Percentiles rank a stretch among this genome's conserved stretches.
phyloP scores from a whole-genome alignment of 2,888 invertebrate species.

The Xylophagus ater region DNA sequence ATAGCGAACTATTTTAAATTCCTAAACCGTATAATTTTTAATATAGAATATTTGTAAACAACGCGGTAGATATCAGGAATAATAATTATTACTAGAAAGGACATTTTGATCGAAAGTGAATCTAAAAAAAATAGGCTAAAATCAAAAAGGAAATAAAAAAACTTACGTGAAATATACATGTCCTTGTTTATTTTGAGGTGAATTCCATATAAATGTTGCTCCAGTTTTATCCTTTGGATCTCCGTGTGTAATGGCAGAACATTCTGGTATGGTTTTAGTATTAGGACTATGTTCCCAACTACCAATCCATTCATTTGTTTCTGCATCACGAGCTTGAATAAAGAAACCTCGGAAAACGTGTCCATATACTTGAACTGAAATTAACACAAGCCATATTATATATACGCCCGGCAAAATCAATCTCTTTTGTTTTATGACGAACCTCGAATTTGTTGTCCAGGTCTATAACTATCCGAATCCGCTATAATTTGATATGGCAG shows the following conservation, averaged over 20 bases:
- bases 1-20: too few relatives aligned
- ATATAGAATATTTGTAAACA: too few relatives aligned
- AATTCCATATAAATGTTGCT: slow-evolving; percentile 63
- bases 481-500: slow-evolving; percentile 60
- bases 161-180: slow-evolving; percentile 75
- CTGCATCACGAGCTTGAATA: slow-evolving; percentile 64
- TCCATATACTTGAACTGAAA: slow-evolving; percentile 29
- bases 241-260: slow-evolving; percentile 67
- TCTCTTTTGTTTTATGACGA: too few relatives aligned
- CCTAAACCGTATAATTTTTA: too few relatives aligned
- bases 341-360: slow-evolving; percentile 71
- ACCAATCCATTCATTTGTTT: slow-evolving; percentile 64
- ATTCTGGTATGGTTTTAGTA: slow-evolving; percentile 66
- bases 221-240: slow-evolving; percentile 62
- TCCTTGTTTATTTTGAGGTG: slow-evolving; percentile 54
- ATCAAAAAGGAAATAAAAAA: too few relatives aligned
- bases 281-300: slow-evolving; percentile 61
- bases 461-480: slow-evolving; percentile 51
- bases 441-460: slow-evolving; percentile 62
- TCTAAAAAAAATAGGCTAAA: too few relatives aligned
- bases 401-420: too few relatives aligned
- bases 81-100: too few relatives aligned
- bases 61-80: too few relatives aligned
- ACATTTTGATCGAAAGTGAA: too few relatives aligned
- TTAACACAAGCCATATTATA: too few relatives aligned